phyloP scores from a whole-genome alignment of 2,113 vertebrate species.

The Arizona elegans region DNA sequence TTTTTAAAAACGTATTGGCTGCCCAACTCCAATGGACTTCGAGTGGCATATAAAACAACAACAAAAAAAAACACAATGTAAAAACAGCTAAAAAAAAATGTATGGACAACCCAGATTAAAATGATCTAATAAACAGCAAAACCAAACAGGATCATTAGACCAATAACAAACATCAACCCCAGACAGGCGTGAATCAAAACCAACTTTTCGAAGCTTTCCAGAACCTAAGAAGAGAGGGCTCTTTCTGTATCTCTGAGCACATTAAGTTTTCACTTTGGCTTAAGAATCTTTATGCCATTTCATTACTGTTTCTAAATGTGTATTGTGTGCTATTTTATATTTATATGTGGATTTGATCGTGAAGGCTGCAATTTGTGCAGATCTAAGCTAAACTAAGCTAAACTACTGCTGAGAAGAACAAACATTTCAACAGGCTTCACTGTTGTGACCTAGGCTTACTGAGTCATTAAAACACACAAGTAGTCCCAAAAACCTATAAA shows the following conservation, averaged over 20 bases:
- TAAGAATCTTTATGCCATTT: background rate
- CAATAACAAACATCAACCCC: background rate
- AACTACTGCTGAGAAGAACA: background rate
- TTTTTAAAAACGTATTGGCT: background rate
- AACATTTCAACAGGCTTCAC: background rate
- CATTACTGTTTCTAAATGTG: background rate
- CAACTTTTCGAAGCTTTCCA: background rate
- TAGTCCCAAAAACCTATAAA: no score
- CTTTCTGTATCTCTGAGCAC: background rate
- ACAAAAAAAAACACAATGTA: background rate
- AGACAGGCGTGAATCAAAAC: background rate
- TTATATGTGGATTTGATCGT: background rate
- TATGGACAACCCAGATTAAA: background rate
- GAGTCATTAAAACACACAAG: no score
- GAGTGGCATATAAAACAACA: background rate
- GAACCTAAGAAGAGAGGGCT: background rate
- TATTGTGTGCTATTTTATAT: background rate
- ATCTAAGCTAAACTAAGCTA: background rate
- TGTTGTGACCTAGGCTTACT: no score
- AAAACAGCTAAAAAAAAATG: background rate
- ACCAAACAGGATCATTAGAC: background rate
- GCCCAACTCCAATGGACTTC: background rate
- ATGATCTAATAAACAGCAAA: background rate
- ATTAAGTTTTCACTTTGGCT: background rate
- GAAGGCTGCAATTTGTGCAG: background rate